Percentiles rank a stretch among this genome's conserved stretches.
Conservation (phyloP, 1,140 invertebrate species). For the Calliopsis andreniformis region DNA sequence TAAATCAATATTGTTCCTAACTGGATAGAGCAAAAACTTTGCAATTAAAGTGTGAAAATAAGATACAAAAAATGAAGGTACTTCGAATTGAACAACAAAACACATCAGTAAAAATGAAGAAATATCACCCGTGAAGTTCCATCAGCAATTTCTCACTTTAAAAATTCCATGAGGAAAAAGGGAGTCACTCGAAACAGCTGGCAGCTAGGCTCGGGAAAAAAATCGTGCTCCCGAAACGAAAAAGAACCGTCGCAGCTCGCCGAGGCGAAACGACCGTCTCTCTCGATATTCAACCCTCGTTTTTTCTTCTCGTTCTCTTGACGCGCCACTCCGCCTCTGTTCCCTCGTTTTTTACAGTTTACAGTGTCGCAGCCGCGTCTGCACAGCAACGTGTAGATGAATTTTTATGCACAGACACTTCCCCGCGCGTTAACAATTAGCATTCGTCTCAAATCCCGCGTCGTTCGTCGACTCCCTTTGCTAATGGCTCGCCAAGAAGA, state of each 20-base stretch:
- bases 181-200: not conserved
- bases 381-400: slow-evolving; percentile 1
- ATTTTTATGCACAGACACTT: slow-evolving; percentile 4
- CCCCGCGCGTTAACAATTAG: slow-evolving; percentile 17
- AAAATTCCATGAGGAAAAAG: not conserved
- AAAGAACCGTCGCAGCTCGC: not conserved
- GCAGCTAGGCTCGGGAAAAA: not conserved
- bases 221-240: slow-evolving; percentile 1
- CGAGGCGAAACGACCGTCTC: slow-evolving; percentile 8
- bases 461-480: not conserved
- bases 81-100: no score
- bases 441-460: not conserved
- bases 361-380: not conserved
- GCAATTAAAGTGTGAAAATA: no score
- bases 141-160: not conserved
- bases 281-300: slow-evolving; percentile 18
- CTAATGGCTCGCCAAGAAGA: not conserved
- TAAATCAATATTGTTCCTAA: no score
- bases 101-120: no score
- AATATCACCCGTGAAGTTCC: no score
- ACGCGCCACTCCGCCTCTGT: not conserved
- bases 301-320: not conserved
- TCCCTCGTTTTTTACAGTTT: not conserved
- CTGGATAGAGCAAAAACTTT: no score
- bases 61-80: no score